Percentiles rank a stretch among this genome's conserved stretches.
Conservation (phyloP, 1,140 invertebrate species). For the Megathymus violae region DNA sequence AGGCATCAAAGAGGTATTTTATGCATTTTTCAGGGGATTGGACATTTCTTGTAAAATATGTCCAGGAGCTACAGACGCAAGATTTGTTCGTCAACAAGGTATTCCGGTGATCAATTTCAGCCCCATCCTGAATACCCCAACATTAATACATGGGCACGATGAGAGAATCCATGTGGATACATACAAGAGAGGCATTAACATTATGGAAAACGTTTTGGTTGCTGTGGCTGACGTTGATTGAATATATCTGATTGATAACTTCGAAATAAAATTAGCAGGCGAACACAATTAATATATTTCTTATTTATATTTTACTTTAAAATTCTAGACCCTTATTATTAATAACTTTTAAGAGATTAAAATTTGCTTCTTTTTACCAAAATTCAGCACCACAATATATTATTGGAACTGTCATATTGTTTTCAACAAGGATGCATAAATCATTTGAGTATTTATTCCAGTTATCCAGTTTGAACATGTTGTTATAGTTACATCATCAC, state of each 20-base stretch:
- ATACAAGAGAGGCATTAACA: constrained; percentile 88
- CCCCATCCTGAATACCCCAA: constrained; percentile 89
- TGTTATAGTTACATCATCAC: too few relatives aligned
- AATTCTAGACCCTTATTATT: background rate
- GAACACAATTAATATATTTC: background rate
- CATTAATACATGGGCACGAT: constrained; percentile 90
- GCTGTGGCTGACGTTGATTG: constrained; percentile 77
- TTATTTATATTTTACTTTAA: background rate
- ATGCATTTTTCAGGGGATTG: constrained; percentile 75
- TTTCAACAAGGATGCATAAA: too few relatives aligned
- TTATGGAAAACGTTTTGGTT: constrained; percentile 84
- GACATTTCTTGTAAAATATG: constrained; percentile 50
- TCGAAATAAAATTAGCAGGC: background rate
- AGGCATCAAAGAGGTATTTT: too few relatives aligned
- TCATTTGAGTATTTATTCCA: too few relatives aligned
- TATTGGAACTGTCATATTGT: too few relatives aligned
- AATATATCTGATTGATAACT: background rate
- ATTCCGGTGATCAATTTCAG: constrained; percentile 90
- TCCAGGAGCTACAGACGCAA: constrained; percentile 63
- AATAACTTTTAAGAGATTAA: too few relatives aligned
- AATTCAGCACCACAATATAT: too few relatives aligned
- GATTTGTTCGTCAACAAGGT: constrained; percentile 78
- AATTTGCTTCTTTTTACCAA: too few relatives aligned
- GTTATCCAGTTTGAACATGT: too few relatives aligned
- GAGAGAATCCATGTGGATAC: constrained; percentile 88